Percentiles rank a stretch among this genome's conserved stretches.
Conservation (phyloP, 1,140 invertebrate species). For the Pseudomyrmex flavicornis region DNA sequence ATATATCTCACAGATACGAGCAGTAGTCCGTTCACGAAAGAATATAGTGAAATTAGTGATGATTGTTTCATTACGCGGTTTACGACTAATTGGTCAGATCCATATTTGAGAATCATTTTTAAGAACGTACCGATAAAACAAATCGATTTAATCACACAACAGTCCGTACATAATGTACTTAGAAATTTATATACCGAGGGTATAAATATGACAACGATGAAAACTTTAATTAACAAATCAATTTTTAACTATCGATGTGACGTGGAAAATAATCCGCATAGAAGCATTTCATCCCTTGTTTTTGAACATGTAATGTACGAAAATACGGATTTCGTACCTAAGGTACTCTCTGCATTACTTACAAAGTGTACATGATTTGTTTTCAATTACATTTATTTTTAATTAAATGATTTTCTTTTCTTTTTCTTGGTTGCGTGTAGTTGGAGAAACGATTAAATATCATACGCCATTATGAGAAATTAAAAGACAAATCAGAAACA, state of each 20-base stretch:
- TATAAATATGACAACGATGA: conserved; percentile 92
- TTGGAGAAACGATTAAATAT: no score
- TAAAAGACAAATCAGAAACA: no score
- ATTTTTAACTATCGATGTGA: conserved; percentile 69
- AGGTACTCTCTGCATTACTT: no score
- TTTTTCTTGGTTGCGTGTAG: no score
- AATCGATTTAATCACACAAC: conserved; percentile 86
- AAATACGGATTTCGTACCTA: conserved; percentile 78
- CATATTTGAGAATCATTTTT: conserved; percentile 88
- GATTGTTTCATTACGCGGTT: conserved; percentile 88
- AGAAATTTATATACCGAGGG: conserved; percentile 85
- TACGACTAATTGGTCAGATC: conserved; percentile 79
- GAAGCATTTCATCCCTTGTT: conserved; percentile 87
- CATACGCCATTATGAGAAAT: no score
- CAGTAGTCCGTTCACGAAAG: conserved; percentile 92
- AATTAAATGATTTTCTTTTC: no score
- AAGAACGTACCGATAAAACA: conserved; percentile 91
- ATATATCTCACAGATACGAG: conserved; percentile 94
- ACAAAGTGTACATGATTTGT: no score
- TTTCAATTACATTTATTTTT: no score
- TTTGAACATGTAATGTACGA: conserved; percentile 94
- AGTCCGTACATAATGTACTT: conserved; percentile 87
- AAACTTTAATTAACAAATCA: no score
- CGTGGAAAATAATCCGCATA: conserved; percentile 92
- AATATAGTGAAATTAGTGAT: conserved; percentile 93